Conservation (phyloP, 1,140 invertebrate genomes). For the Heliconius eleuchia region DNA sequence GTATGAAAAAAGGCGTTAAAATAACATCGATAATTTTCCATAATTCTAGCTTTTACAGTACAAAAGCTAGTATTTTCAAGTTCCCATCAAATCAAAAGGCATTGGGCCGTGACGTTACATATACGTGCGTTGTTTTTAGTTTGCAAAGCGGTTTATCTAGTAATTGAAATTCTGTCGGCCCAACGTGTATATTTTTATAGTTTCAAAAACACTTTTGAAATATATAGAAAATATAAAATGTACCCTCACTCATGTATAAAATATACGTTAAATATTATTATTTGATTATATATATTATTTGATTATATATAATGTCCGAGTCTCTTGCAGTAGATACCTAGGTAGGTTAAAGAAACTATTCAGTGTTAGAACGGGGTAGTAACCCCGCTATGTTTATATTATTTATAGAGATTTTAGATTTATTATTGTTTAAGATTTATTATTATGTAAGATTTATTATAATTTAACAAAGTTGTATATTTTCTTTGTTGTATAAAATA, state of each 20-base stretch:
- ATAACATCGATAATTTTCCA: background rate
- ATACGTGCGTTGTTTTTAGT: background rate
- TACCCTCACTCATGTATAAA: background rate
- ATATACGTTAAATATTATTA: background rate
- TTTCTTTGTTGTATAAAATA: no score
- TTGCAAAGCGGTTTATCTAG: conserved; percentile 1
- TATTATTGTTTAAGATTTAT: no score
- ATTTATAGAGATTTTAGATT: no score
- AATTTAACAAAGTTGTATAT: no score
- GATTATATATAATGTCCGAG: no score
- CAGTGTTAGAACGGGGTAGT: no score
- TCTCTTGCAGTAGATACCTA: no score
- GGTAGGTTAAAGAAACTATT: no score
- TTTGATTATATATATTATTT: no score
- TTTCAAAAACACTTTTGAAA: background rate
- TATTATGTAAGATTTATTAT: no score
- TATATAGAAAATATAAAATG: background rate
- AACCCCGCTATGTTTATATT: no score
- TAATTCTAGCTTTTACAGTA: background rate
- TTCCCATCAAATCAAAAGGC: conserved; percentile 1
- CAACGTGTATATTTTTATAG: background rate
- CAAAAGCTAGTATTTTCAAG: background rate
- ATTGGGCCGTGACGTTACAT: background rate
- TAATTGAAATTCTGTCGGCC: background rate
- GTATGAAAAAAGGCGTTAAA: background rate